phyloP scores from a whole-genome alignment of 1,140 invertebrate genomes.

The Lithobius niger region DNA sequence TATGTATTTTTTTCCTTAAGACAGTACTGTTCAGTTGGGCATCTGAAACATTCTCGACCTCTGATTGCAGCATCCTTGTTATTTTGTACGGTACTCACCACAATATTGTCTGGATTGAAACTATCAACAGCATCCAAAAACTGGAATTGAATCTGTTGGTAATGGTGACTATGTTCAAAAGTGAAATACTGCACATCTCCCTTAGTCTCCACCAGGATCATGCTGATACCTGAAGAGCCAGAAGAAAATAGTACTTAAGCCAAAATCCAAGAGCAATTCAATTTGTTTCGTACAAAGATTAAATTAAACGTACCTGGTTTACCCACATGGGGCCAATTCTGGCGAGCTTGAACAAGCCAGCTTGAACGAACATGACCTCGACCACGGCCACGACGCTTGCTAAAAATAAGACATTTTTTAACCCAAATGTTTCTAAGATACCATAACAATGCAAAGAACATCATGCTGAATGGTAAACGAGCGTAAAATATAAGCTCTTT shows the following conservation, averaged over 20 bases:
- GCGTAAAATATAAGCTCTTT: too few relatives aligned
- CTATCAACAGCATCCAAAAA: constrained; percentile 67
- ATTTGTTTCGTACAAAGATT: not conserved
- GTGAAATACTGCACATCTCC: constrained; percentile 49
- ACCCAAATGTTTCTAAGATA: too few relatives aligned
- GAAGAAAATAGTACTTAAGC: constrained; percentile 9
- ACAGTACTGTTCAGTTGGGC: too few relatives aligned
- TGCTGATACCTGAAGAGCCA: constrained; percentile 44
- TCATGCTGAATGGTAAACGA: too few relatives aligned
- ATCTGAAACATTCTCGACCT: too few relatives aligned
- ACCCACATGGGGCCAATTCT: constrained; percentile 48
- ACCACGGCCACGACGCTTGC: constrained; percentile 42
- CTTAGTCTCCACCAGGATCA: constrained; percentile 46
- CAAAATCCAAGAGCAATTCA: not conserved
- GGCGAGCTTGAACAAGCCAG: constrained; percentile 50
- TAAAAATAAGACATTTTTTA: too few relatives aligned
- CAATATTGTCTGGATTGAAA: constrained; percentile 63
- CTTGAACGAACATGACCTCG: constrained; percentile 44
- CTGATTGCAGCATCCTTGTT: not conserved
- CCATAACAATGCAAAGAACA: too few relatives aligned
- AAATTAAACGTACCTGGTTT: constrained; percentile 39
- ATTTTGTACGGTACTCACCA: constrained; percentile 37
- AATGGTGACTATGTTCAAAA: constrained; percentile 62
- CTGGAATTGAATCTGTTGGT: constrained; percentile 55
- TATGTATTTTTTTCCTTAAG: too few relatives aligned